Percentiles rank a stretch among this genome's conserved stretches.
phyloP scores from a whole-genome alignment of 64 coral and sea anemone species.

The Trachythela sp. region DNA sequence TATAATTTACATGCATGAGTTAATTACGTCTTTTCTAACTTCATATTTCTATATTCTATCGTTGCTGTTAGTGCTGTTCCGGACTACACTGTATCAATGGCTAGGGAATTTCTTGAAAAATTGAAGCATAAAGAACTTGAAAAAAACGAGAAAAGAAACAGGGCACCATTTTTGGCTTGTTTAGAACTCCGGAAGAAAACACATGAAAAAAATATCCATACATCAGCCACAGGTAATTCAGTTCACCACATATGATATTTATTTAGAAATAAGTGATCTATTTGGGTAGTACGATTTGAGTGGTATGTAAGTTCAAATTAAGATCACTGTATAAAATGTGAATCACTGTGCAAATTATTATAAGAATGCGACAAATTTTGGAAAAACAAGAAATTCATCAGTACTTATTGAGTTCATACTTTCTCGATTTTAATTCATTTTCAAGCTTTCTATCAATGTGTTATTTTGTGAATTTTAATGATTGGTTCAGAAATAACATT shows the following conservation, averaged over 20 bases:
- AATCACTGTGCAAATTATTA: too few relatives aligned
- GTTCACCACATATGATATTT: not conserved
- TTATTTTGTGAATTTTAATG: too few relatives aligned
- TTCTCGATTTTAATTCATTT: too few relatives aligned
- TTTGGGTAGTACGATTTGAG: not conserved
- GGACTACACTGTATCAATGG: slow-evolving; percentile 52
- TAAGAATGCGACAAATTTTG: too few relatives aligned
- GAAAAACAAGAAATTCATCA: too few relatives aligned
- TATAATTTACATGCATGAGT: too few relatives aligned
- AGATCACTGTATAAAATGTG: too few relatives aligned
- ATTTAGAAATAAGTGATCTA: not conserved
- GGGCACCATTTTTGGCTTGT: slow-evolving; percentile 87
- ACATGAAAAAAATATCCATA: slow-evolving; percentile 38
- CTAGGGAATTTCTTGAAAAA: slow-evolving; percentile 52
- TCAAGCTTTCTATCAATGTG: too few relatives aligned
- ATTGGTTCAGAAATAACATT: too few relatives aligned
- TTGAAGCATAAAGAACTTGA: slow-evolving; percentile 61
- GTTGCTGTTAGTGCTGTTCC: slow-evolving; percentile 45
- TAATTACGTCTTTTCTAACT: not conserved
- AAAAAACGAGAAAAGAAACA: slow-evolving; percentile 63
- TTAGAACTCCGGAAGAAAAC: slow-evolving; percentile 65
- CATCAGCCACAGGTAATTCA: slow-evolving; percentile 55
- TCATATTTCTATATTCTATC: not conserved
- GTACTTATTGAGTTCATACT: too few relatives aligned
- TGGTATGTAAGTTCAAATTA: too few relatives aligned